phyloP scores from a whole-genome alignment of 2,797 vertebrate species.

The Centroberyx gerrardi region DNA sequence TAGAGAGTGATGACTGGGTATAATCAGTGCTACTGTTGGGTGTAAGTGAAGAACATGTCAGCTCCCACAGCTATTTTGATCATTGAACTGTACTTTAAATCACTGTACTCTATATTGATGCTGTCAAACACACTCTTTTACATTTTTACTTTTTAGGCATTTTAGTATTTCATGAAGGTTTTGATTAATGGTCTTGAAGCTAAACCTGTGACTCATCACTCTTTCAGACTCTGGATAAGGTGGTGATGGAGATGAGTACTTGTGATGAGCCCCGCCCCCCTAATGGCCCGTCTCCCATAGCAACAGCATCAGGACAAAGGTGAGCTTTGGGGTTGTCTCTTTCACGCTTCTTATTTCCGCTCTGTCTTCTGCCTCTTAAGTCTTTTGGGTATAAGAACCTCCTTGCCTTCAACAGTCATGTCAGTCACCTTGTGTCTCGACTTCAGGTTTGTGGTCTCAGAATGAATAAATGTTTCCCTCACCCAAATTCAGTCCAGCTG shows the following conservation, averaged over 20 bases:
- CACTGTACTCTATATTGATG: no score
- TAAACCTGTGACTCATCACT: slow-evolving; percentile 13
- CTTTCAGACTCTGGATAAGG: slow-evolving; percentile 95
- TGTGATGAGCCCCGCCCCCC: slow-evolving; percentile 97
- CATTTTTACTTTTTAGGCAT: no score
- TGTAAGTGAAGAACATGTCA: background rate
- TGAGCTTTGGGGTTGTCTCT: slow-evolving; percentile 66
- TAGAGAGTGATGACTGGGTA: background rate
- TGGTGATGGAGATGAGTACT: slow-evolving; percentile 99
- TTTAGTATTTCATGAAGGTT: background rate
- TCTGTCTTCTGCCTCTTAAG: background rate
- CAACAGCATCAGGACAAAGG: slow-evolving; percentile 98
- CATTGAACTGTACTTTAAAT: no score
- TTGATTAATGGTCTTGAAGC: background rate
- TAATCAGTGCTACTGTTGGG: background rate
- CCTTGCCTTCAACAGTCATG: background rate
- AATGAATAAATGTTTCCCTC: no score
- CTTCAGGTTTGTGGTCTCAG: background rate
- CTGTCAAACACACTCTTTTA: no score
- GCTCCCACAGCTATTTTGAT: background rate
- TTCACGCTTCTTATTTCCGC: background rate
- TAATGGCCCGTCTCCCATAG: slow-evolving; percentile 98
- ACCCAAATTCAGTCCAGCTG: background rate
- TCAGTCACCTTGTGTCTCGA: background rate
- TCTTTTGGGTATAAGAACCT: background rate